Conservation (phyloP, 2,888 invertebrate genomes). For the Heliconius aoede region DNA sequence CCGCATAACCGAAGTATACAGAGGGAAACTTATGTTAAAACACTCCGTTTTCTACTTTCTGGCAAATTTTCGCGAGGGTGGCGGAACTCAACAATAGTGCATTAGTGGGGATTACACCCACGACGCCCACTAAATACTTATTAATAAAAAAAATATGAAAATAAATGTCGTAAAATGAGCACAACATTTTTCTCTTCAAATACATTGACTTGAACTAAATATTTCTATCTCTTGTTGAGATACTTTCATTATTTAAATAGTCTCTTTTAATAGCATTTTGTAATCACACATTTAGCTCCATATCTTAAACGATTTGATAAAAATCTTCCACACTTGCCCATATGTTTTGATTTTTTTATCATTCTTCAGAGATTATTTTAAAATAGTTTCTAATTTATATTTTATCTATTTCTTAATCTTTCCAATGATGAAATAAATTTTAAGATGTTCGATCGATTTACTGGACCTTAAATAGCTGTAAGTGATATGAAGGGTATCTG, state of each 20-base stretch:
- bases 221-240: neutral
- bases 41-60: neutral
- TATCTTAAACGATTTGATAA: constrained; percentile 27
- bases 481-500: no score
- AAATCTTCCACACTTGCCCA: constrained; percentile 11
- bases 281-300: constrained; percentile 6
- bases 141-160: no score
- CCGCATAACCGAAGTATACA: no score
- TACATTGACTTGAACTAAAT: neutral
- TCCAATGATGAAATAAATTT: neutral
- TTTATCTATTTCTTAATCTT: constrained; percentile 5
- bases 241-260: constrained; percentile 2
- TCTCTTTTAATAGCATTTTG: constrained; percentile 1
- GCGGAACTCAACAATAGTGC: no score
- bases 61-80: neutral
- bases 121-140: no score
- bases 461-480: neutral
- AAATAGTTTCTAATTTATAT: constrained; percentile 1
- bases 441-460: neutral
- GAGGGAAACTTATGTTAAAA: neutral
- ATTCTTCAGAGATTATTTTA: constrained; percentile 8
- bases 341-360: constrained; percentile 12
- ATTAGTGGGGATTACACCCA: no score
- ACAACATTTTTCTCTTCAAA: neutral
- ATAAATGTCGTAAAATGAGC: no score